Evolutionary conservation across 2,888 invertebrate species (phyloP), one percentile per base, ranked within the genome.

Genomic region (Melikaiella ostensackeni): DNA sequence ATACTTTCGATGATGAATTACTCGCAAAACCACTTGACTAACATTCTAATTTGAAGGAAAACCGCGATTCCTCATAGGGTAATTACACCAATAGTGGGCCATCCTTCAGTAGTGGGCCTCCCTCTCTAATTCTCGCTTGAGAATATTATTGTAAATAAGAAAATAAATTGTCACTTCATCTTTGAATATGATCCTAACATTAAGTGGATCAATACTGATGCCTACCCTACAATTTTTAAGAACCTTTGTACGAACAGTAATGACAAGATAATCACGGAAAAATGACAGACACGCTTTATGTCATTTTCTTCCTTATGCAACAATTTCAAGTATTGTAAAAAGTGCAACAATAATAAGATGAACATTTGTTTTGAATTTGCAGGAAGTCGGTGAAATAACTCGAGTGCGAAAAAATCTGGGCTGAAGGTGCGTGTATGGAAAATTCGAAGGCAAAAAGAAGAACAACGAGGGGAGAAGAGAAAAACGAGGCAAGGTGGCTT

Each of bases 401-500:
- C 8, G 30, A 62, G 76, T 9, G 33, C 9, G 24, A 27, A 57
- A 42, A 57, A 57, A 57, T 55, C 64, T 62, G 61, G 64, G 62
- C 38, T 70, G 73, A 42, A 75, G 61, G 66, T 75, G 57, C 79
- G 86, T 89, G 87, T 82, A 89, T 88, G 89, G 89, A 83, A 84
- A 76, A 82, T 66, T 77, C 63, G 79, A 75, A 33, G 70, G 30
- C 50, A 27, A 70, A 70, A 70, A 80, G 85, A 78, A 80, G 75
- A 79, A 84, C 75, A 80, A 75, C 81, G 80, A 82, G 78, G 83
- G 80, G 82, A 81, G 83, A 82, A 70, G 50, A 75, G 79, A 76
- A 74, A 73, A 84, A 81, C 79, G 80, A 85, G 80, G 83, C 89
- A 89, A 88, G 85, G 89, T 88, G 89, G 89, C 90, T 89, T 82